A percentile compares a stretch with the other conserved stretches of the same genome.
phyloP scores from a whole-genome alignment of 2,113 vertebrate genomes.

The Plecotus auritus region DNA sequence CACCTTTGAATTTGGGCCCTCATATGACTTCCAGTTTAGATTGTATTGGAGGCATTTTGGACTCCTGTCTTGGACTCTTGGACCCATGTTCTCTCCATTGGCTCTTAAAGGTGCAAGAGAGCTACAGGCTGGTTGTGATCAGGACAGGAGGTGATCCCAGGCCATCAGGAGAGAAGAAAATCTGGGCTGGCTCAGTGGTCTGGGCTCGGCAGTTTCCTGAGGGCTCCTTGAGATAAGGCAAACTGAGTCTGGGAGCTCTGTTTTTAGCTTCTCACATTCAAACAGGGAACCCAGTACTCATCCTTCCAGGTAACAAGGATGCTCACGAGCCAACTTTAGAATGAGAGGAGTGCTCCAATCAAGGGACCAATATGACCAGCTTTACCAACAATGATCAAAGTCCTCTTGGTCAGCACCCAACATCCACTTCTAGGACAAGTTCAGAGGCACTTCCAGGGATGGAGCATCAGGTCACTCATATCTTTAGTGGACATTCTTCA shows the following conservation, averaged over 20 bases:
- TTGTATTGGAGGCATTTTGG: not conserved
- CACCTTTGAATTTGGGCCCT: not conserved
- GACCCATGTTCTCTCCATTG: not conserved
- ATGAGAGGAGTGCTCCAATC: not conserved
- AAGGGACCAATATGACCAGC: not conserved
- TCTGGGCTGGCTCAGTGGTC: not conserved
- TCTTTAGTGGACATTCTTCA: not conserved
- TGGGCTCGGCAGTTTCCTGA: not conserved
- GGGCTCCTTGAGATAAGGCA: not conserved
- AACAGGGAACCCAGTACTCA: not conserved
- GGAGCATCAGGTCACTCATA: not conserved
- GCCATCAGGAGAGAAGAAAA: not conserved
- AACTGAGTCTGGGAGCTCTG: not conserved
- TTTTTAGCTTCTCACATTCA: not conserved
- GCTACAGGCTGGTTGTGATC: not conserved
- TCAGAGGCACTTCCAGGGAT: not conserved
- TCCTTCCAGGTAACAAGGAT: not conserved
- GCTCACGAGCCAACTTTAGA: not conserved
- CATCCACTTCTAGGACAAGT: not conserved
- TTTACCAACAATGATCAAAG: not conserved
- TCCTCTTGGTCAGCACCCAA: not conserved
- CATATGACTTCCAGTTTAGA: not conserved
- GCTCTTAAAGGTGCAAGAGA: not conserved
- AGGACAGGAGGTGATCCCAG: not conserved
- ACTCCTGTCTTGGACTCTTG: not conserved